Evolutionary conservation across 2,888 invertebrate species (phyloP).

Genomic region (Griposia aprilina): DNA sequence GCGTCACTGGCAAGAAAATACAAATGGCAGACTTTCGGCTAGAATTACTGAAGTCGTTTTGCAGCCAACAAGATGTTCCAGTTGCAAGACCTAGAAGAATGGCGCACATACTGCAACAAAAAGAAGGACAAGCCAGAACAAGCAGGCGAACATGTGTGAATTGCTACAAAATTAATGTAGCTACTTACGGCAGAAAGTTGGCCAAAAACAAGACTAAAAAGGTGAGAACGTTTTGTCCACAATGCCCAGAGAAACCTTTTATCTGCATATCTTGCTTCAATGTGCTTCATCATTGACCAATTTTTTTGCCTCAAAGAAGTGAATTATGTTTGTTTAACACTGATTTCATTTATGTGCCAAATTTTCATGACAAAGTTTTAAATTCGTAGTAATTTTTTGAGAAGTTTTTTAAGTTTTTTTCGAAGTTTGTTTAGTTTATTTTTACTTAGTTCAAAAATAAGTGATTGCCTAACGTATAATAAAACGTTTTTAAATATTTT

Average conservation of each 20-base stretch:
- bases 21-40: slow-evolving; percentile 47
- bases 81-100: slow-evolving; percentile 42
- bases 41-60: slow-evolving; percentile 40
- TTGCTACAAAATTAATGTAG: slow-evolving; percentile 40
- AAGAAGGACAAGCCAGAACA: slow-evolving; percentile 47
- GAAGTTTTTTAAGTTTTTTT: no score
- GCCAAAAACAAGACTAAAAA: slow-evolving; percentile 53
- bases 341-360: slow-evolving; percentile 35
- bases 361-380: slow-evolving; percentile 38
- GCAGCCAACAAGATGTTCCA: slow-evolving; percentile 42
- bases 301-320: slow-evolving; percentile 27
- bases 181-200: slow-evolving; percentile 37
- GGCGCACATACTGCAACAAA: slow-evolving; percentile 38
- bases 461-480: neutral
- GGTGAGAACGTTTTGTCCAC: slow-evolving; percentile 42
- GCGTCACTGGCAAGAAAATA: slow-evolving; percentile 45
- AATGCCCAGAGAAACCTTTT: slow-evolving; percentile 43
- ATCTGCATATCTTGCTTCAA: slow-evolving; percentile 49
- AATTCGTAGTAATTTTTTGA: neutral
- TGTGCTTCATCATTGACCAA: slow-evolving; percentile 41
- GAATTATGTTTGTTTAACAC: slow-evolving; percentile 37
- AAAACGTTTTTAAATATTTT: slow-evolving; percentile 20
- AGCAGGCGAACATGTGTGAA: slow-evolving; percentile 40
- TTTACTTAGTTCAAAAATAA: no score
- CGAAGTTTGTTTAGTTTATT: no score